These are phyloP conservation scores for Hormaphis cornu DNA, from an alignment of 1,140 invertebrate genomes.

Conservation along the genomic window DNA sequence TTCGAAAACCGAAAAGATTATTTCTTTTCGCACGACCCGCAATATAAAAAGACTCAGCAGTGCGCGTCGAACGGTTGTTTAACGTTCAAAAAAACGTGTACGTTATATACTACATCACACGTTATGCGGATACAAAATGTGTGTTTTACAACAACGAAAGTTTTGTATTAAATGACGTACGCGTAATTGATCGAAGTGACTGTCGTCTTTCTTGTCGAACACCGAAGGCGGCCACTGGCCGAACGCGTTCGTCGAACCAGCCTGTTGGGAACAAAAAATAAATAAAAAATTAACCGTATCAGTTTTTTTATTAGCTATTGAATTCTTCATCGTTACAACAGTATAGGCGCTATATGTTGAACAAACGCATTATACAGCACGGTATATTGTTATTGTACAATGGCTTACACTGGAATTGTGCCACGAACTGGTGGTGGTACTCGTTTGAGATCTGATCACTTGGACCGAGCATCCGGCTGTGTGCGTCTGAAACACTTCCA, in stretches of 20 bases:
- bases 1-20: no score
- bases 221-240: conserved; percentile 19
- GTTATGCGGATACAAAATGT: no score
- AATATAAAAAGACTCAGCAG: no score
- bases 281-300: conserved; percentile 5
- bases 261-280: not conserved
- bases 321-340: no score
- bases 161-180: not conserved
- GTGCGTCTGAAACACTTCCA: conserved; percentile 44
- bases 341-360: no score
- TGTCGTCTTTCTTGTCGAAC: conserved; percentile 10
- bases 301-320: no score
- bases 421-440: conserved; percentile 39
- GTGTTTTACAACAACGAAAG: not conserved
- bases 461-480: conserved; percentile 42
- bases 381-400: no score
- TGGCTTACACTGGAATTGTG: conserved; percentile 35
- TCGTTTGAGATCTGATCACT: conserved; percentile 41
- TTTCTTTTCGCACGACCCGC: no score
- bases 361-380: not conserved
- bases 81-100: no score
- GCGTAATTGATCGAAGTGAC: conserved; percentile 6
- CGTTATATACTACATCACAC: no score
- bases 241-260: not conserved
- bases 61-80: no score